Conservation (phyloP, 2,888 invertebrate genomes). For the Diabrotica balteata region DNA sequence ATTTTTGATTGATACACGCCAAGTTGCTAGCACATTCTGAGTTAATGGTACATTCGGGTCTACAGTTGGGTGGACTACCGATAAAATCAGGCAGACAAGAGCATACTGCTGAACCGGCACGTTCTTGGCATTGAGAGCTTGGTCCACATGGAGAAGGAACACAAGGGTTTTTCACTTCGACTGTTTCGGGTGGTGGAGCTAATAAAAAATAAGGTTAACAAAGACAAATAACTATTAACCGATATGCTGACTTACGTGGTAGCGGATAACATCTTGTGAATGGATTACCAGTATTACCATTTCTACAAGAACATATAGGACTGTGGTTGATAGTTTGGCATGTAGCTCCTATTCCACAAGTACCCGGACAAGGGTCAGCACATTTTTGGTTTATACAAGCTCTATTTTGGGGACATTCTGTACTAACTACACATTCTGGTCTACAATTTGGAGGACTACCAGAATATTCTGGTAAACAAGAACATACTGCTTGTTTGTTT, state of each 20-base stretch:
- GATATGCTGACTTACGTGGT: constrained; percentile 44
- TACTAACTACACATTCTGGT: constrained; percentile 72
- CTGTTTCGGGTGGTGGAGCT: constrained; percentile 50
- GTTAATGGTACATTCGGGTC: constrained; percentile 79
- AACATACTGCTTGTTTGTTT: constrained; percentile 73
- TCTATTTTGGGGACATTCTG: constrained; percentile 70
- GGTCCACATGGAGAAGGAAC: constrained; percentile 81
- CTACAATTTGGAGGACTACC: constrained; percentile 74
- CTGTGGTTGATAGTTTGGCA: constrained; percentile 77
- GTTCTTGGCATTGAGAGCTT: constrained; percentile 75
- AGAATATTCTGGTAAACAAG: constrained; percentile 72
- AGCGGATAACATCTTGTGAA: constrained; percentile 59
- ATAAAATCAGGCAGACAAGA: constrained; percentile 74
- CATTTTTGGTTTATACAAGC: constrained; percentile 76
- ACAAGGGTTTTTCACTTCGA: constrained; percentile 70
- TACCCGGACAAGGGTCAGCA: constrained; percentile 73
- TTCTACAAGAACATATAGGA: constrained; percentile 73
- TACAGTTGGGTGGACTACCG: constrained; percentile 79
- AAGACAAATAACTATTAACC: too few relatives aligned
- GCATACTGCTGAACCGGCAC: constrained; percentile 74
- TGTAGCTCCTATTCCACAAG: constrained; percentile 74
- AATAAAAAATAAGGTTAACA: too few relatives aligned
- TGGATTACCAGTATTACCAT: constrained; percentile 64
- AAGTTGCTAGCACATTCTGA: constrained; percentile 75
- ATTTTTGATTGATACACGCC: constrained; percentile 77